Evolutionary conservation across 2,797 vertebrate genomes (phyloP).

Genomic region (Leptatherina wallacei): DNA sequence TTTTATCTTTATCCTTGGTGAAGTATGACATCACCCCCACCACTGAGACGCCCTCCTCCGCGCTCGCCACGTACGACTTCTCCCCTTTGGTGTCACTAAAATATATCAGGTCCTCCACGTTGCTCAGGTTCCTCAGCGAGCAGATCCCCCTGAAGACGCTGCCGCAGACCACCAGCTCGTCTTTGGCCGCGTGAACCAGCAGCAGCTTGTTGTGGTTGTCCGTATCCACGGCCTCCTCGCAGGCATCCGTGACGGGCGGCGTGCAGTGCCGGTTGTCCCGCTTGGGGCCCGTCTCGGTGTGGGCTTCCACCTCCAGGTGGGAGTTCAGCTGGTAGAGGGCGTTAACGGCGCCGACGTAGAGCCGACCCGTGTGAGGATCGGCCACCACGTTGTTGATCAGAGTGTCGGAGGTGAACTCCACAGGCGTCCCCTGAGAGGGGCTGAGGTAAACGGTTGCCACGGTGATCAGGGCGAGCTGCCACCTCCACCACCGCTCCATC

Average conservation of each 20-base stretch:
- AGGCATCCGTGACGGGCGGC: conserved; percentile 87
- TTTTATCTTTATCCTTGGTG: conserved; percentile 12
- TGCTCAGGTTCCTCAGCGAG: conserved; percentile 86
- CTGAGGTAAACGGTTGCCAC: conserved; percentile 51
- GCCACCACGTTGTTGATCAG: conserved; percentile 81
- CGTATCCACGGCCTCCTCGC: conserved; percentile 80
- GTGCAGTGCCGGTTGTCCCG: conserved; percentile 89
- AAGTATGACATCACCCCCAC: conserved; percentile 90
- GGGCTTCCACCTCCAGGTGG: conserved; percentile 72
- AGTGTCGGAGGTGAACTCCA: conserved; percentile 57
- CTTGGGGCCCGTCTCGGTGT: conserved; percentile 83
- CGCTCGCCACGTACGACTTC: conserved; percentile 94
- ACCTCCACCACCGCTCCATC: conserved; percentile 72
- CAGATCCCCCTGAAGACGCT: conserved; percentile 95
- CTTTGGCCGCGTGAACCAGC: conserved; percentile 81
- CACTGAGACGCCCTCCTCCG: conserved; percentile 88
- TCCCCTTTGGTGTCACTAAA: conserved; percentile 92
- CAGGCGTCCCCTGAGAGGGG: conserved; percentile 12
- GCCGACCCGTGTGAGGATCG: conserved; percentile 79
- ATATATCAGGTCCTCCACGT: conserved; percentile 82
- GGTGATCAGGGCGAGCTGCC: conserved; percentile 53
- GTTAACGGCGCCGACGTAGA: conserved; percentile 94
- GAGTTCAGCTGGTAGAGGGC: conserved; percentile 87
- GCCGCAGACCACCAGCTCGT: conserved; percentile 89
- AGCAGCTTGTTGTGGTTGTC: conserved; percentile 93